Evolutionary conservation across 1,140 invertebrate species (phyloP).

Genomic region (Tyrophagus putrescentiae): DNA sequence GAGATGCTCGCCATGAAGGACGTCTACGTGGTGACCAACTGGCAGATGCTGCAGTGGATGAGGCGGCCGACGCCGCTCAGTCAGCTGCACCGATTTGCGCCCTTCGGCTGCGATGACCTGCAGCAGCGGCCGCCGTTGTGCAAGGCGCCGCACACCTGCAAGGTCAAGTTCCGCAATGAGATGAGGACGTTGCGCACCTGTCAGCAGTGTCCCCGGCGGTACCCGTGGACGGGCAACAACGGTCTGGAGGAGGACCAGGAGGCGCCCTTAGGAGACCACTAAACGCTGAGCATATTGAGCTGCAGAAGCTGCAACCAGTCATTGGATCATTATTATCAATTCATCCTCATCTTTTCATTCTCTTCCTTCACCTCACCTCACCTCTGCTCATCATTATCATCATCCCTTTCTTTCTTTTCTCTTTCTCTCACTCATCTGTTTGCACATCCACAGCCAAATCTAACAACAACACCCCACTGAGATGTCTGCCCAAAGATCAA

Average conservation of each 20-base stretch:
- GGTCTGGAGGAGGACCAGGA: not conserved
- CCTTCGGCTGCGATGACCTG: constrained; percentile 53
- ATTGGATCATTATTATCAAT: not conserved
- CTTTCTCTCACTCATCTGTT: not conserved
- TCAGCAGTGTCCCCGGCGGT: constrained; percentile 74
- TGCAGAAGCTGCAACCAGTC: no score
- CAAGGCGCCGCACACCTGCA: constrained; percentile 80
- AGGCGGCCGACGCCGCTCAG: constrained; percentile 67
- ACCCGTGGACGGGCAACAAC: constrained; percentile 68
- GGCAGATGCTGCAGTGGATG: constrained; percentile 86
- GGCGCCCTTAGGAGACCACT: no score
- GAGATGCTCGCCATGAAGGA: constrained; percentile 70
- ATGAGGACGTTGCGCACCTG: constrained; percentile 67
- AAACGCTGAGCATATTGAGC: no score
- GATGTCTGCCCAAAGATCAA: not conserved
- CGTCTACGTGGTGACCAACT: constrained; percentile 79
- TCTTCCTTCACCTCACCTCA: not conserved
- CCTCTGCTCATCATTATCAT: not conserved
- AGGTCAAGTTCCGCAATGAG: constrained; percentile 73
- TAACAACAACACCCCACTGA: not conserved
- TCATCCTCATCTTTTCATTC: not conserved
- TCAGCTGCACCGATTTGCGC: constrained; percentile 61
- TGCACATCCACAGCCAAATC: not conserved
- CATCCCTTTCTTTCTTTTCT: not conserved
- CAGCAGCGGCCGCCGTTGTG: constrained; percentile 66